These are phyloP conservation scores for Leptinotarsa tumamoca DNA, from an alignment of 2,888 invertebrate genomes.

Conservation along the genomic window DNA sequence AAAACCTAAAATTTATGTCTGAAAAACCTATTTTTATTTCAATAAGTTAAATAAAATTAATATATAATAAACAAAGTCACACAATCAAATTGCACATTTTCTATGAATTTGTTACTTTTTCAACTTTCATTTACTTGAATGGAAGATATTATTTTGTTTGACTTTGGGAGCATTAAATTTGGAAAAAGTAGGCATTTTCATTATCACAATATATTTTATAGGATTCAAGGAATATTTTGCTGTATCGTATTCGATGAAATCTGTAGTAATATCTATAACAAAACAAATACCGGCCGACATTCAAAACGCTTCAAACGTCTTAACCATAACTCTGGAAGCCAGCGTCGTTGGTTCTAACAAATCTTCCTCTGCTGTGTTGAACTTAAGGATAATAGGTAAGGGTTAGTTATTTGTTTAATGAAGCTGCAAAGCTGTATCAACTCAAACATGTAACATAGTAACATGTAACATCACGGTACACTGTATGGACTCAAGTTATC, in stretches of 20 bases:
- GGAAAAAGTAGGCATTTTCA: neutral
- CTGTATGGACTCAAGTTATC: too few relatives aligned
- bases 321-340: slow-evolving; percentile 25
- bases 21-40: neutral
- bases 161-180: neutral
- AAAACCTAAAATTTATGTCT: neutral
- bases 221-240: slow-evolving; percentile 13
- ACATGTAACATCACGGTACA: too few relatives aligned
- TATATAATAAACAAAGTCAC: too few relatives aligned
- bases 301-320: slow-evolving; percentile 1
- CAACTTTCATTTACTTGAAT: too few relatives aligned
- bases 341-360: neutral
- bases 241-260: neutral
- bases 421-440: too few relatives aligned
- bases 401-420: neutral
- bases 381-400: slow-evolving; percentile 32
- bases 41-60: neutral
- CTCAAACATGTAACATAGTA: neutral
- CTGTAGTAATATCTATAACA: slow-evolving; percentile 1
- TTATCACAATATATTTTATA: slow-evolving; percentile 13
- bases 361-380: slow-evolving; percentile 22
- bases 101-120: too few relatives aligned
- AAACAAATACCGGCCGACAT: neutral
- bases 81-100: too few relatives aligned
- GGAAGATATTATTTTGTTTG: neutral